Evolutionary conservation across 2,888 invertebrate species (phyloP).

Genomic region (Serrognathus titanus): DNA sequence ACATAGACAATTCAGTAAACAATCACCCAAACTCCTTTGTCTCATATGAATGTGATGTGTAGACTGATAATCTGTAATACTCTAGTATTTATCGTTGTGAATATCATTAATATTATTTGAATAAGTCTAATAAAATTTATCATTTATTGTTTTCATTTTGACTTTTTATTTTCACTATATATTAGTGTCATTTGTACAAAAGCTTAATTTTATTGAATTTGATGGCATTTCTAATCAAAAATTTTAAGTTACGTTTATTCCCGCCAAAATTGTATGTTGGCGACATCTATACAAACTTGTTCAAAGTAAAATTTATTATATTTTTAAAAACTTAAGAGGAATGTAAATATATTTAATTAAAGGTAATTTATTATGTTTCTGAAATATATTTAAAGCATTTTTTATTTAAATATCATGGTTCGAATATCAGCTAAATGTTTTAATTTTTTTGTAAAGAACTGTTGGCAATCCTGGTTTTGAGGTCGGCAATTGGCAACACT

Average conservation of each 20-base stretch:
- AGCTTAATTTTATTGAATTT: neutral
- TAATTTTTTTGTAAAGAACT: no score
- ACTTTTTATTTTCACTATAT: neutral
- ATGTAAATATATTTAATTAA: no score
- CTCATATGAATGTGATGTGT: slow-evolving; percentile 38
- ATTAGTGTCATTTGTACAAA: no score
- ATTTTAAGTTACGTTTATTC: neutral
- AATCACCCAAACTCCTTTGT: slow-evolving; percentile 7
- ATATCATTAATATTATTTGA: slow-evolving; percentile 13
- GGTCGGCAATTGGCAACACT: neutral
- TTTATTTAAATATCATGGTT: no score
- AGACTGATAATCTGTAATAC: slow-evolving; percentile 33
- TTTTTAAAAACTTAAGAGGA: no score
- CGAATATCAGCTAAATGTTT: no score
- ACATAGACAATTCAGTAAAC: no score
- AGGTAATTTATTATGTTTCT: no score
- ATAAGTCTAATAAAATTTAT: slow-evolving; percentile 18
- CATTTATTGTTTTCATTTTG: slow-evolving; percentile 13
- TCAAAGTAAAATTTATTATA: no score
- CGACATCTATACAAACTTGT: no score
- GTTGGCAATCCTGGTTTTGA: neutral
- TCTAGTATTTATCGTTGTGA: slow-evolving; percentile 19
- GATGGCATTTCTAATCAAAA: neutral
- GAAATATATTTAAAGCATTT: no score
- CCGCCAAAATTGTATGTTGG: neutral